These are phyloP conservation scores for Luehdorfia chinensis DNA, from an alignment of 1,140 invertebrate genomes.

Conservation along the genomic window DNA sequence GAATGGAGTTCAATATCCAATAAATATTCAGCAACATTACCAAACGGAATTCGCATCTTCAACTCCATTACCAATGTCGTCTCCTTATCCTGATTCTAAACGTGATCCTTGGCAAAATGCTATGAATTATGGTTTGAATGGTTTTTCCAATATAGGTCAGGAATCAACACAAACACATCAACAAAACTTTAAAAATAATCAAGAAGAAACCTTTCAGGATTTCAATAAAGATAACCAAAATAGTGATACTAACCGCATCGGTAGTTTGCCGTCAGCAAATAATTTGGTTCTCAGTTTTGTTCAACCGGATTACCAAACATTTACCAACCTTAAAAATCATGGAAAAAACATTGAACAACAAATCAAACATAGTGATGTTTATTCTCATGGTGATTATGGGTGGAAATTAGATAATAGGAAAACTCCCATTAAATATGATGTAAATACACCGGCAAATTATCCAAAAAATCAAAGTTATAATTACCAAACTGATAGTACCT, in stretches of 20 bases:
- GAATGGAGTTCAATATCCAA: slow-evolving; percentile 57
- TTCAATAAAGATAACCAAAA: slow-evolving; percentile 40
- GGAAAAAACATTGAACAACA: slow-evolving; percentile 44
- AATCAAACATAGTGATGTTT: slow-evolving; percentile 39
- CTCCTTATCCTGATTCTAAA: slow-evolving; percentile 42
- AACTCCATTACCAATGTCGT: slow-evolving; percentile 43
- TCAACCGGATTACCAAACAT: slow-evolving; percentile 50
- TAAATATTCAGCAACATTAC: slow-evolving; percentile 49
- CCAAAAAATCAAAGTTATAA: slow-evolving; percentile 40
- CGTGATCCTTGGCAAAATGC: slow-evolving; percentile 47
- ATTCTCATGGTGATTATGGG: slow-evolving; percentile 70
- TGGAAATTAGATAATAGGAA: slow-evolving; percentile 69
- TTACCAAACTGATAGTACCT: slow-evolving; percentile 33
- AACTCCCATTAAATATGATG: slow-evolving; percentile 38
- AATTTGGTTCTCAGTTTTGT: slow-evolving; percentile 54
- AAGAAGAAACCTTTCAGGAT: slow-evolving; percentile 39
- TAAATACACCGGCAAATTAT: slow-evolving; percentile 36
- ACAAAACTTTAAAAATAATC: slow-evolving; percentile 45
- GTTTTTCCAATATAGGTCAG: slow-evolving; percentile 49
- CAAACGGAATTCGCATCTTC: slow-evolving; percentile 48
- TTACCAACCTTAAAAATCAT: slow-evolving; percentile 40
- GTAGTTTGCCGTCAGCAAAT: slow-evolving; percentile 48
- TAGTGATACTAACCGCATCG: slow-evolving; percentile 49
- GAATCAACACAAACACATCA: slow-evolving; percentile 39
- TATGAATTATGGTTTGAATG: slow-evolving; percentile 33